A percentile compares a stretch with the other conserved stretches of the same genome.
Evolutionary conservation across 2,797 vertebrate genomes (phyloP).

Genomic region (Dromococcyx pavoninus): DNA sequence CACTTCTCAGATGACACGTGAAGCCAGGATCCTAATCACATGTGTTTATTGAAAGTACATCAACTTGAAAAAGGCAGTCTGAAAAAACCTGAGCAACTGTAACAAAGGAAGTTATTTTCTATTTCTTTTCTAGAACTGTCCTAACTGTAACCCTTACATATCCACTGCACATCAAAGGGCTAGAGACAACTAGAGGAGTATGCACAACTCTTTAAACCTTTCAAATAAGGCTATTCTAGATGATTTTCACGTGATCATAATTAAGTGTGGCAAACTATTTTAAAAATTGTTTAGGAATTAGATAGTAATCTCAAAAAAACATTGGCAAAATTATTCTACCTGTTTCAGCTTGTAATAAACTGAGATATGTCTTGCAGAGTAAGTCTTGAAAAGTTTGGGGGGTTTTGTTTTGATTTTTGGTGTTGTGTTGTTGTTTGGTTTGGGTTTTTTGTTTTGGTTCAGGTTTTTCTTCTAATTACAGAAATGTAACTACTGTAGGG

Average conservation of each 20-base stretch:
- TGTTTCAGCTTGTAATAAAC: neutral
- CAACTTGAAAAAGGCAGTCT: neutral
- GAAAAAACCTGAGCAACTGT: neutral
- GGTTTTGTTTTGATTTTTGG: too few relatives aligned
- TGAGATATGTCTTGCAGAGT: neutral
- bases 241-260: too few relatives aligned
- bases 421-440: too few relatives aligned
- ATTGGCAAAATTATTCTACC: neutral
- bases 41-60: neutral
- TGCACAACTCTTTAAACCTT: neutral
- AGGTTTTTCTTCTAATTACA: neutral
- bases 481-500: neutral
- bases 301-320: neutral
- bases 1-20: neutral
- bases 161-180: neutral
- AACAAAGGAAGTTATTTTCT: neutral
- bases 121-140: neutral
- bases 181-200: neutral
- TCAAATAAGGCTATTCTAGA: too few relatives aligned
- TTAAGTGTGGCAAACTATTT: neutral
- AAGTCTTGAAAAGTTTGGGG: neutral
- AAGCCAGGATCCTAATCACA: neutral
- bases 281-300: neutral
- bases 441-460: neutral
- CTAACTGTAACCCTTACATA: neutral